Percentiles rank a stretch among this genome's conserved stretches.
phyloP scores from a whole-genome alignment of 2,888 invertebrate genomes.

The Acronicta aceris region DNA sequence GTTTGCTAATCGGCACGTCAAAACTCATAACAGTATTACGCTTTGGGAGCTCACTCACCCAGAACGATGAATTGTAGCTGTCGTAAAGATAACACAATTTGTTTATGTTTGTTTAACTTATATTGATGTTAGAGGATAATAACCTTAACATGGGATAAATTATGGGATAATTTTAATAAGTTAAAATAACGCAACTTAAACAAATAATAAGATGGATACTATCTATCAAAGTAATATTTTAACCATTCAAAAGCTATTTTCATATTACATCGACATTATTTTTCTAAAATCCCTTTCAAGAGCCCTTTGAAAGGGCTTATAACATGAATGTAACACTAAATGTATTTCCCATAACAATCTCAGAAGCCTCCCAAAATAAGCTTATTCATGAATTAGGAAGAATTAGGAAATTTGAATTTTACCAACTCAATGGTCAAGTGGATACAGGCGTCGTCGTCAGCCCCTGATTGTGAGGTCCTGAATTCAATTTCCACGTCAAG shows the following conservation, averaged over 20 bases:
- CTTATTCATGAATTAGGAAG: slow-evolving; percentile 32
- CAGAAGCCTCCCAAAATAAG: slow-evolving; percentile 9
- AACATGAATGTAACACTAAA: slow-evolving; percentile 36
- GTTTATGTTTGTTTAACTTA: slow-evolving; percentile 51
- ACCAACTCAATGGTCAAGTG: no score
- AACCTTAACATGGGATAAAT: slow-evolving; percentile 17
- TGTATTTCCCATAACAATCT: slow-evolving; percentile 31
- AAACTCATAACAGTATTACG: slow-evolving; percentile 48
- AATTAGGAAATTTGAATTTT: slow-evolving; percentile 21
- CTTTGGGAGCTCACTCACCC: slow-evolving; percentile 39
- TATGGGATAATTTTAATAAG: no score
- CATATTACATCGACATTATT: slow-evolving; percentile 27
- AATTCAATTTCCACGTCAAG: no score
- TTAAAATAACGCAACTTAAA: no score
- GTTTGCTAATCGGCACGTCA: slow-evolving; percentile 40
- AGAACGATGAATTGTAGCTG: slow-evolving; percentile 53
- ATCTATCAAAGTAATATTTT: slow-evolving; percentile 23
- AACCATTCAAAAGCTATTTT: slow-evolving; percentile 39
- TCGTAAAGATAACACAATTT: slow-evolving; percentile 62
- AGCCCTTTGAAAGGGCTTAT: slow-evolving; percentile 31
- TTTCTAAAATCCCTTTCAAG: slow-evolving; percentile 25
- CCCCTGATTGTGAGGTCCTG: no score
- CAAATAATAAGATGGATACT: no score
- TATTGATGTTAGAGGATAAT: slow-evolving; percentile 34
- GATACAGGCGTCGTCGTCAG: no score